Evolutionary conservation across 2,797 vertebrate species (phyloP), one percentile per base, ranked within the genome.

Genomic region (Kryptolebias ocellatus): DNA sequence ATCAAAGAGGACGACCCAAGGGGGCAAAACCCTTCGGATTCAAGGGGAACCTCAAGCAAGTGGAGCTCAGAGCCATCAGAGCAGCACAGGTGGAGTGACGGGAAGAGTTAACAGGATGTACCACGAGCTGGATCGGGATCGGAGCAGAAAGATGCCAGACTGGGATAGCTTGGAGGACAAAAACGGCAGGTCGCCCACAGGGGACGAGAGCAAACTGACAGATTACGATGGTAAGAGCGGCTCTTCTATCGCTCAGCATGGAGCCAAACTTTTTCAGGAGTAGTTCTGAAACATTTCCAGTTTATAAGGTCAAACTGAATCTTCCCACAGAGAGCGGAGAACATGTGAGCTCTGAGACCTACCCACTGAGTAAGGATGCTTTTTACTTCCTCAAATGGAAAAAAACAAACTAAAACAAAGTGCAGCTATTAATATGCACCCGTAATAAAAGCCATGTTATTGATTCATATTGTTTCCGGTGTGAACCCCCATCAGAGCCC

Each of bases 251-350:
- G 46, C 15, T 57, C 9, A 3, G 49, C 46, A 53, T 0, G 28
- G 57, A 44, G 57, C 42, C 12, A 20, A 39, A 15, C 2, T 4
- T 50, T 44, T 34, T n/a, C 10, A 24, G 46, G 1, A 66, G 49
- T 53, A 24, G 44, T 4, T 20, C 2, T 10, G 9, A 24, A 49
- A 24, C 24, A 39, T 2, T 5, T 50, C 20, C 20, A 24, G 20
- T 24, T 24, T 2, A 24, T 24, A 24, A 1, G 20, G 20, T 24
- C 20, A 24, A 62, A 37, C 65, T 52, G 1, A 52, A 69, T 68
- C 52, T 70, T 54, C 44, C 57, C 16, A 72, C 70, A 90, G 87
- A 91, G 67, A 87, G 78, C 57, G 72, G 64, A 65, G 84, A 90
- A 72, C 64, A 65, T 5, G 8, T 53, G 45, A 90, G 81, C 51